Evolutionary conservation across 1,140 invertebrate genomes (phyloP), one percentile per base, ranked within the genome.

Genomic region (Ceratitis capitata): DNA sequence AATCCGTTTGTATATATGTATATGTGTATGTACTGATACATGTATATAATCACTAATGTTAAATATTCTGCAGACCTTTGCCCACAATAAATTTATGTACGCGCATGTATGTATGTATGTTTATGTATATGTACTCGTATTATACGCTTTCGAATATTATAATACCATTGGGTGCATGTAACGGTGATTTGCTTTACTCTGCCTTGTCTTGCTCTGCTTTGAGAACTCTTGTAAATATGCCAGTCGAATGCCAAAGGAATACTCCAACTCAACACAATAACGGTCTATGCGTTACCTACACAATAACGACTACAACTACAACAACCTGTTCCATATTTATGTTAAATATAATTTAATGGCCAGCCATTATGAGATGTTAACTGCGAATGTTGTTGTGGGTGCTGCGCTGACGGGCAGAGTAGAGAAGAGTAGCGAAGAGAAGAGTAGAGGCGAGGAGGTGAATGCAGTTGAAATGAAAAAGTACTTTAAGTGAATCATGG

Each of bases 341-440:
- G 69, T 45, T 78, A 78, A 78, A 78, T 78, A 78, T 45, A 78
- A 45, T 78, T 47, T 78, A 78, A 78, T 78, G 69, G 69, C 69
- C n/a, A 78, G 39, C 42, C 35, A 78, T 78, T 78, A 78, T n/a
- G 69, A 45, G 69, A 78, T 45, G 69, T 45, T 78, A 78, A 45
- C 39, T 78, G 39, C 69, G 69, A 19, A 78, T 74, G 26, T 14
- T 74, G 14, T 4, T 9, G 64, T 35, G 26, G 64, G 35, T 39
- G 64, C 5, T 10, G 53, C 12, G 19, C 1, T 6, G n/a, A n/a
- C 5, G 5, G 53, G 19, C 5, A 16, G 53, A 14, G 19, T 19
- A 19, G 3, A 19, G n/a, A 19, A 19, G n/a, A 19, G 19, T 56
- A 19, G 29, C 26, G 3, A 10, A 5, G n/a, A n/a, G 45, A n/a